Percentiles rank a stretch among this genome's conserved stretches.
phyloP scores from a whole-genome alignment of 1,140 invertebrate genomes.

The Archegozetes longisetosus region DNA sequence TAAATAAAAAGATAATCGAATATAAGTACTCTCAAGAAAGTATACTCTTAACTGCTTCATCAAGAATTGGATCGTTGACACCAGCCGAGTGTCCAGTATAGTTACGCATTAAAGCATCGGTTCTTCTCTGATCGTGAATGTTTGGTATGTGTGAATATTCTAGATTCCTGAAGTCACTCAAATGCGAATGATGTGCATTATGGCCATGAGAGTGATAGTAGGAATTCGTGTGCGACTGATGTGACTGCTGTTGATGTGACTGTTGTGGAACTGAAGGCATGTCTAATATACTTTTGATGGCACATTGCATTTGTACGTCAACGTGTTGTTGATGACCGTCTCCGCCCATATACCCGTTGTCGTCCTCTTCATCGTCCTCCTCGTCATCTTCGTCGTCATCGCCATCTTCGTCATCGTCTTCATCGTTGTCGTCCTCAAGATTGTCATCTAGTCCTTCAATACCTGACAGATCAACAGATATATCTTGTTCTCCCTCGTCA shows the following conservation, averaged over 20 bases:
- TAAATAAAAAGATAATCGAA: background rate
- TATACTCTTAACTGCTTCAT: slow-evolving; percentile 13
- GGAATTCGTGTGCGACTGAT: background rate
- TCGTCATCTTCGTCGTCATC: slow-evolving; percentile 21
- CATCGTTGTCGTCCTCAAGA: slow-evolving; percentile 2
- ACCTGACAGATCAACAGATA: slow-evolving; percentile 16
- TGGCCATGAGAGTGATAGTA: background rate
- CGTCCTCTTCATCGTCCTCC: slow-evolving; percentile 6
- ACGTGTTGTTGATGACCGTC: background rate
- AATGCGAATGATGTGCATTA: background rate
- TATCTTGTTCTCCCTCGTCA: slow-evolving; percentile 4
- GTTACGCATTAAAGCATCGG: background rate
- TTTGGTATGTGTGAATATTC: background rate
- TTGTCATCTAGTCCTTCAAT: slow-evolving; percentile 18
- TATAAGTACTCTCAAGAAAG: background rate
- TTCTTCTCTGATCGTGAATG: background rate
- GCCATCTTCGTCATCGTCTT: slow-evolving; percentile 14
- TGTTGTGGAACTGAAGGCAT: background rate
- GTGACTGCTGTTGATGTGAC: background rate
- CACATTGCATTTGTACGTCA: slow-evolving; percentile 46
- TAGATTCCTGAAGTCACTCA: background rate
- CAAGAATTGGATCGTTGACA: slow-evolving; percentile 8
- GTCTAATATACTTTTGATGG: slow-evolving; percentile 57
- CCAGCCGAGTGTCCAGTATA: background rate
- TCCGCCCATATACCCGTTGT: background rate